Percentiles rank a stretch among this genome's conserved stretches.
These are phyloP conservation scores for Frankliniella fusca DNA, from an alignment of 2,888 invertebrate species.

Conservation along the genomic window DNA sequence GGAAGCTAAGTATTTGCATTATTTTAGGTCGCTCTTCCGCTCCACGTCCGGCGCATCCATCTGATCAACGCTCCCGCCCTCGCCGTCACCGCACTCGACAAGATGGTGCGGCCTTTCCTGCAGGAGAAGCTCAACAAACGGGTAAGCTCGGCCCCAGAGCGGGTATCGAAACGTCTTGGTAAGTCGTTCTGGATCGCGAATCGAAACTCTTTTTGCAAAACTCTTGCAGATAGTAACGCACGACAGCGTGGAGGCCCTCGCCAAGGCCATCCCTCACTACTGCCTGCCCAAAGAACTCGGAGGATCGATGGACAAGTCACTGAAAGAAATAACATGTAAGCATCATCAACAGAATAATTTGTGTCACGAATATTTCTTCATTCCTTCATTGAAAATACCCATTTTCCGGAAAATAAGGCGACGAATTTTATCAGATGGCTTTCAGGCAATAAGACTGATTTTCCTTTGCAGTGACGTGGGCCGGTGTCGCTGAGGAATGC, in stretches of 20 bases:
- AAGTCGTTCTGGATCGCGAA: not conserved
- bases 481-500: not conserved
- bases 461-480: not conserved
- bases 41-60: not conserved
- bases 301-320: not conserved
- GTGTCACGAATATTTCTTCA: too few relatives aligned
- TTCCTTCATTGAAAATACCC: too few relatives aligned
- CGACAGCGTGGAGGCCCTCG: not conserved
- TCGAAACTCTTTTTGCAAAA: not conserved
- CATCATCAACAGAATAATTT: not conserved
- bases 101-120: constrained; percentile 1
- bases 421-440: too few relatives aligned
- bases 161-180: not conserved
- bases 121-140: not conserved
- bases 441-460: not conserved
- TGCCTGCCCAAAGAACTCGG: constrained; percentile 5
- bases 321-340: not conserved
- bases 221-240: not conserved
- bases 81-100: not conserved
- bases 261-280: not conserved
- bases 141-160: not conserved
- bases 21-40: not conserved
- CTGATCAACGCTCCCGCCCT: not conserved
- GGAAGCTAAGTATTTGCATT: not conserved
- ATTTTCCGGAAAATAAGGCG: too few relatives aligned